phyloP scores from a whole-genome alignment of 2,888 invertebrate species.

The Philereme transversata region DNA sequence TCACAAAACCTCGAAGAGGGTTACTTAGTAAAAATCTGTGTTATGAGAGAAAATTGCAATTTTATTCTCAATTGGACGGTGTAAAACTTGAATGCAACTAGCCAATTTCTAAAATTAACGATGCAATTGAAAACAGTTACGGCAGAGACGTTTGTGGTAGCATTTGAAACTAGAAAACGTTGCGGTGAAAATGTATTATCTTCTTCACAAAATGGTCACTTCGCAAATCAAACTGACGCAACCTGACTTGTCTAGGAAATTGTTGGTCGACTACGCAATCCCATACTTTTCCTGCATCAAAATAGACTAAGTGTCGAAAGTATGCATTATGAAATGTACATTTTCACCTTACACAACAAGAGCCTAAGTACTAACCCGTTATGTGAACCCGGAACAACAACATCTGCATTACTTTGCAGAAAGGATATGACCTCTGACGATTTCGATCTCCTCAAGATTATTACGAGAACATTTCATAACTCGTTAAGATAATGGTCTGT shows the following conservation, averaged over 20 bases:
- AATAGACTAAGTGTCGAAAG: conserved; percentile 11
- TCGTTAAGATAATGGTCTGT: conserved; percentile 36
- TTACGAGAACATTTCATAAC: conserved; percentile 31
- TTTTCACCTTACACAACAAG: conserved; percentile 34
- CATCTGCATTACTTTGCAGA: conserved; percentile 21
- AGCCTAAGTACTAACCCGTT: conserved; percentile 20
- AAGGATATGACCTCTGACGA: conserved; percentile 22
- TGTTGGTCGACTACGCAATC: not conserved
- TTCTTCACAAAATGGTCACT: conserved; percentile 15
- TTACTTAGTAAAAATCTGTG: not conserved
- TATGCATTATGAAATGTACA: conserved; percentile 21
- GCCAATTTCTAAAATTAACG: conserved; percentile 22
- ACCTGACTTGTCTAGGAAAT: conserved; percentile 3
- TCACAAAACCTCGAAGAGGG: too few species aligned
- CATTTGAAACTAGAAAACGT: conserved; percentile 20
- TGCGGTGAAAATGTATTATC: conserved; percentile 19
- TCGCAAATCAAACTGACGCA: not conserved
- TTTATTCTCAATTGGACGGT: conserved; percentile 3
- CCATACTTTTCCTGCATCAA: conserved; percentile 3
- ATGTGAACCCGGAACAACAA: conserved; percentile 31
- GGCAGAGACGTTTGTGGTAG: conserved; percentile 8
- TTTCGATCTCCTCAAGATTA: conserved; percentile 31
- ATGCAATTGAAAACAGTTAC: conserved; percentile 20
- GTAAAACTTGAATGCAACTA: conserved; percentile 17
- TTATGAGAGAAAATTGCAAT: not conserved